Evolutionary conservation across 2,113 vertebrate genomes (phyloP).

Genomic region (Callospermophilus lateralis): DNA sequence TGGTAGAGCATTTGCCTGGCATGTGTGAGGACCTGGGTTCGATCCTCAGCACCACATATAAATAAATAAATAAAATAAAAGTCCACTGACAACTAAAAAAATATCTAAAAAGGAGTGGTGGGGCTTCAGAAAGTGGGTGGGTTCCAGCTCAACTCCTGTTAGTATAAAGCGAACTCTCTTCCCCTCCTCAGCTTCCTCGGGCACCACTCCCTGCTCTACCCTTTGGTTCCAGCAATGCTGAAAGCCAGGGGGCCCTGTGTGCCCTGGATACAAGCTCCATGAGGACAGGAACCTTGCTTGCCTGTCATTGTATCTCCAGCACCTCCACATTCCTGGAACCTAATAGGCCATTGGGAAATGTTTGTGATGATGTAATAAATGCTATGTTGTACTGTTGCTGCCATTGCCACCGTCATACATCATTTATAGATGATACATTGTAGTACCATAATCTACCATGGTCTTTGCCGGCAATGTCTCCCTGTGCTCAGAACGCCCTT

Average conservation of each 20-base stretch:
- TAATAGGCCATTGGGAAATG: background rate
- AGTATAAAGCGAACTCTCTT: background rate
- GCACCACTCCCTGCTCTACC: background rate
- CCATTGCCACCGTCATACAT: too few relatives aligned
- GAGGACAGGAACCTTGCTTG: background rate
- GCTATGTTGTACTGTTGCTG: background rate
- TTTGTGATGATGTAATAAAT: background rate
- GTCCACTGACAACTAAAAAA: too few relatives aligned
- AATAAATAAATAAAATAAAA: too few relatives aligned
- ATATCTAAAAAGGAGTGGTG: too few relatives aligned
- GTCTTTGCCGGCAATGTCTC: background rate
- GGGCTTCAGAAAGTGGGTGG: background rate
- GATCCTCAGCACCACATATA: too few relatives aligned
- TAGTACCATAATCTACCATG: too few relatives aligned
- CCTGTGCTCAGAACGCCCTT: background rate
- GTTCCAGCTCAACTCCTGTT: background rate
- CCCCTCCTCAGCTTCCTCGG: background rate
- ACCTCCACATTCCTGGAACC: background rate
- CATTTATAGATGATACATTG: too few relatives aligned
- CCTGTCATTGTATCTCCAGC: background rate
- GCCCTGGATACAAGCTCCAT: background rate
- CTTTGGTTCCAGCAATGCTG: background rate
- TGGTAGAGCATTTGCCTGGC: too few relatives aligned
- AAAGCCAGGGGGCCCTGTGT: background rate
- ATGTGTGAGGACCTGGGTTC: too few relatives aligned